Evolutionary conservation across 2,113 vertebrate genomes (phyloP).

Genomic region (Phoenicopterus ruber): DNA sequence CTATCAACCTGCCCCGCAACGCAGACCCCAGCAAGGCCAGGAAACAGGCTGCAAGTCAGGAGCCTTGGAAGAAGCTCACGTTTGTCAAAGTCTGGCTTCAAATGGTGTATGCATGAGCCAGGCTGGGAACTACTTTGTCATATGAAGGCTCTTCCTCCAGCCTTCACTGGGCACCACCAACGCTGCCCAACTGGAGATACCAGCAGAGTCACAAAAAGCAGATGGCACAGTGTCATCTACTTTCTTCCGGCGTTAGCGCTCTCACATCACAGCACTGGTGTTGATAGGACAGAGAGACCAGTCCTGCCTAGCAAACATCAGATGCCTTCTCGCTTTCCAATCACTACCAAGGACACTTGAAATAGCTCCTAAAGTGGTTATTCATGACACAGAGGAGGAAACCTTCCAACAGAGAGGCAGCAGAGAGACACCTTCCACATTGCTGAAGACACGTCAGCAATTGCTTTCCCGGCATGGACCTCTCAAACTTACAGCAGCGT

Average conservation of each 20-base stretch:
- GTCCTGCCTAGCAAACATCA: neutral
- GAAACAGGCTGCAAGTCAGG: neutral
- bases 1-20: neutral
- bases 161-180: neutral
- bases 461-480: neutral
- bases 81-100: neutral
- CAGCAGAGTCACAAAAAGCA: neutral
- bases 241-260: neutral
- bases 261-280: neutral
- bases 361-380: neutral
- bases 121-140: neutral
- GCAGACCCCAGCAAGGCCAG: neutral
- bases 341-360: neutral
- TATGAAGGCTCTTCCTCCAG: neutral
- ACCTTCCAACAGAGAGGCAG: neutral
- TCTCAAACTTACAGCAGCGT: neutral
- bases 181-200: neutral
- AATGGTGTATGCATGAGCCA: neutral
- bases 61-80: neutral
- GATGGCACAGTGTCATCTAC: neutral
- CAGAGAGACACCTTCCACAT: neutral
- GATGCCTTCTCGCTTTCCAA: fast-evolving
- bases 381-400: neutral
- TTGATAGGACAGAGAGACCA: neutral
- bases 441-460: neutral